These are phyloP conservation scores for Habroteleia sp. DNA, from an alignment of 2,888 invertebrate species.

Conservation along the genomic window DNA sequence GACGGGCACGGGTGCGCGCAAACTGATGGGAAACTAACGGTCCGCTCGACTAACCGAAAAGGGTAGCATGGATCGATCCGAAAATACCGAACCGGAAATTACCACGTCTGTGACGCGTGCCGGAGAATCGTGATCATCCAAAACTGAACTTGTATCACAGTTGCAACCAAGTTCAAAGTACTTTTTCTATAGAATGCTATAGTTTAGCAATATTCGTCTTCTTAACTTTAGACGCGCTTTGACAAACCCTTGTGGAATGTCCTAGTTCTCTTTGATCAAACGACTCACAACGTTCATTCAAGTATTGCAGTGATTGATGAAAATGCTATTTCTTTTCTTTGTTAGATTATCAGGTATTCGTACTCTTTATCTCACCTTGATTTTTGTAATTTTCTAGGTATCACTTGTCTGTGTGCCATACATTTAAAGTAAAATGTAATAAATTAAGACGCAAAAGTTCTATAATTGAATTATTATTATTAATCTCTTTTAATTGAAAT, in stretches of 20 bases:
- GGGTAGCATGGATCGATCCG: slow-evolving; percentile 73
- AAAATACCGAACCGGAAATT: slow-evolving; percentile 68
- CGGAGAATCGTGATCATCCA: slow-evolving; percentile 50
- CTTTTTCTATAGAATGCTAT: too few species aligned
- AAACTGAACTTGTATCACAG: slow-evolving; percentile 47
- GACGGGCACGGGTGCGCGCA: slow-evolving; percentile 39
- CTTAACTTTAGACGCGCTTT: slow-evolving; percentile 18
- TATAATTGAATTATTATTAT: too few species aligned
- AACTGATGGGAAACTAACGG: slow-evolving; percentile 64
- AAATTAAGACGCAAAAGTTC: too few species aligned
- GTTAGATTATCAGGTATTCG: too few species aligned
- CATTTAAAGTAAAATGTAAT: too few species aligned
- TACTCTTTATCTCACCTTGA: too few species aligned
- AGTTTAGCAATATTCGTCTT: slow-evolving; percentile 45
- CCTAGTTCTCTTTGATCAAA: slow-evolving; percentile 42
- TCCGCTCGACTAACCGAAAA: slow-evolving; percentile 63
- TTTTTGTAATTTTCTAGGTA: too few species aligned
- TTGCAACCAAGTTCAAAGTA: slow-evolving; percentile 50
- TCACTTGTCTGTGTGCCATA: too few species aligned
- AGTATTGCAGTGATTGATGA: slow-evolving; percentile 43
- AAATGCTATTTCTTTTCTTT: slow-evolving; percentile 13
- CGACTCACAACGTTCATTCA: slow-evolving; percentile 20
- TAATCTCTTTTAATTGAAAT: too few species aligned
- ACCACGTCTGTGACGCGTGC: slow-evolving; percentile 64
- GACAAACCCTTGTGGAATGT: slow-evolving; percentile 27